These are phyloP conservation scores for Drosophila melanica DNA, from an alignment of 1,140 invertebrate genomes.

Conservation along the genomic window DNA sequence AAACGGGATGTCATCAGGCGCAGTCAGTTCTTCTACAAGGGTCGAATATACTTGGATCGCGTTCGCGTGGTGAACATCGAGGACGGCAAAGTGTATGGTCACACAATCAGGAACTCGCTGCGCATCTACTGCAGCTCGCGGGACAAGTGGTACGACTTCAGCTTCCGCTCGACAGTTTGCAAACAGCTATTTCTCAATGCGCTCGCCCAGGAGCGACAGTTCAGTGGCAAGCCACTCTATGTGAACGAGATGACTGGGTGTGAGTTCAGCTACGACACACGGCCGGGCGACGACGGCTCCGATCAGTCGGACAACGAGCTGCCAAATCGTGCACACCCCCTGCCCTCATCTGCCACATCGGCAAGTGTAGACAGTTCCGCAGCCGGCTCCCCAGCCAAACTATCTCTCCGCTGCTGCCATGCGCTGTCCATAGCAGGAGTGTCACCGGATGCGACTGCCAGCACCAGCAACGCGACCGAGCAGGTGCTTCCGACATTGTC, in stretches of 20 bases:
- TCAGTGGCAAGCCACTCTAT: constrained; percentile 74
- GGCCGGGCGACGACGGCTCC: constrained; percentile 58
- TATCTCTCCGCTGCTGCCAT: constrained; percentile 54
- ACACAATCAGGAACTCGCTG: constrained; percentile 78
- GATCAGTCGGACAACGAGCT: constrained; percentile 77
- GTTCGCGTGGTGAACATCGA: constrained; percentile 89
- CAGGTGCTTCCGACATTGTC: constrained; percentile 39
- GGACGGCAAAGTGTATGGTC: constrained; percentile 87
- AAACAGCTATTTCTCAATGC: constrained; percentile 79
- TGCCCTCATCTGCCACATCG: constrained; percentile 45
- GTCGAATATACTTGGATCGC: constrained; percentile 90
- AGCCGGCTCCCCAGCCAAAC: constrained; percentile 74
- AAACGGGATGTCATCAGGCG: constrained; percentile 94
- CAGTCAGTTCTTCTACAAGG: constrained; percentile 93
- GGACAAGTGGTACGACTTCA: constrained; percentile 83
- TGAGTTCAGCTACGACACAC: constrained; percentile 72
- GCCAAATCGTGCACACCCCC: constrained; percentile 46
- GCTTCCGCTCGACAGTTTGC: constrained; percentile 77
- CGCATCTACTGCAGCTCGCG: constrained; percentile 77
- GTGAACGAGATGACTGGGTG: constrained; percentile 74
- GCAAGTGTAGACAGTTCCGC: constrained; percentile 69
- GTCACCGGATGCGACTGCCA: constrained; percentile 56
- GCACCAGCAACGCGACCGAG: constrained; percentile 31
- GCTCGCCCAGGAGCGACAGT: constrained; percentile 77
- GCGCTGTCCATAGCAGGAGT: constrained; percentile 72